Base-by-base conservation (phyloP, 1,140 invertebrate species). In the silkworm (Bombyx mori) region DNA sequence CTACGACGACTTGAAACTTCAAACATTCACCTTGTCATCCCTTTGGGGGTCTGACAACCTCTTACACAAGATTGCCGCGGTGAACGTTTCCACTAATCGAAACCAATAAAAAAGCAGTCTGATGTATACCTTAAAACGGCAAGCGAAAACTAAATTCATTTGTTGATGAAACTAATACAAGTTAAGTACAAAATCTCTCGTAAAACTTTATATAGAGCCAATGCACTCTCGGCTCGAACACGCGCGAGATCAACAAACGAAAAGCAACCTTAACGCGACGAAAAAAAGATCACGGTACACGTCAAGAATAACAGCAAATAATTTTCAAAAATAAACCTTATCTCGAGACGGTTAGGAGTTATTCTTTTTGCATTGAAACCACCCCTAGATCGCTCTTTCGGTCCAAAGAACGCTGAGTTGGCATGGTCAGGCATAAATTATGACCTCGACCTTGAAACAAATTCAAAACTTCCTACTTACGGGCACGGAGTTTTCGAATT, bases 351-450 rank as follows among this genome's bases (percentile, higher is more conserved):
- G 26, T 3, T 35, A 35, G 26, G 26, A 35, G 26, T 35, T 1
- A 35, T 35, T 35, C 26, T 35, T 35, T 35, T 35, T 35, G 26
- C 26, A 35, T 35, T 35, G 26, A 35, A 35, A 35, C 4, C 26
- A 35, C 26, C 26, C 26, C 26, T 35, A 35, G 1, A 35, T 35
- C 52, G 44, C 52, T n/a, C 52, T 44, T 35, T 7, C 52, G 44
- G 35, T 42, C 52, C n/a, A 35, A 9, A 12, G 18, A 45, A 9
- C 42, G 44, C 54, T 47, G 44, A 55, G 54, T 47, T 47, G 45
- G 54, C 54, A 47, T 55, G 54, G 54, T 55, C 54, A 55, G 54
- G 54, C 54, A 55, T 55, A 55, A 55, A 46, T 47, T 22, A 55
- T 55, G 42, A 47, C 54, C 54, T 55, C 47, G 54, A 46, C 44